Base-by-base conservation (phyloP, 1,140 invertebrate species). In the Monomorium pharaonis region DNA sequence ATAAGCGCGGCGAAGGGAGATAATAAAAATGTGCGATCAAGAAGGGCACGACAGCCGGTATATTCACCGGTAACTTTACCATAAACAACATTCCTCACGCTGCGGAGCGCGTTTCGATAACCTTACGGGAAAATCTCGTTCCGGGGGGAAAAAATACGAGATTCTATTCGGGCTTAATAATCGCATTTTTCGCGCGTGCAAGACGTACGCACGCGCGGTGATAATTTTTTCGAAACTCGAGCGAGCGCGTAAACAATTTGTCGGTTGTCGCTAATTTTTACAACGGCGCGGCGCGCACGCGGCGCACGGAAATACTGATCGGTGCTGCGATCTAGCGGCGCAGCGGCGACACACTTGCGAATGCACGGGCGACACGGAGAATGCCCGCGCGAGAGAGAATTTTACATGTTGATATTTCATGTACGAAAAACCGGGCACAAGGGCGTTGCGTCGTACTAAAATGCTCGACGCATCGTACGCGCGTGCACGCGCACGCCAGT, bases 71-170 rank as follows among this genome's bases (percentile, higher is more conserved):
- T 47, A 51, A 74, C 37, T 74, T 74, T 47, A 12, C 37, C 18
- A 72, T 72, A 83, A 83, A 47, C 78, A 60, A 47, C 67, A 33
- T 83, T 21, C 30, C 14, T 74, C 54, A 47, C 67, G 37, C 2
- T 33, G n/a, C 16, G 21, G 33, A 33, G 2, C 14, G 33, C 14
- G 21, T 42, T 80, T 70, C 33, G n/a, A 56, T 42, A 30, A 44
- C 14, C 16, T 24, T 42, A 16, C 14, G 44, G 12, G 0, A 3
- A 67, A 69, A 27, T 37, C 12, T 10, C n/a, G n/a, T n/a, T n/a
- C n/a, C n/a, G n/a, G n/a, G 1, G 6, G 44, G 27, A 18, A 18
- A 60, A 60, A 2, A n/a, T n/a, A n/a, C 16, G 37, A 0, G 24
- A 12, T 42, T 54, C 33, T 27, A n/a, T 27, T 42, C 12, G 30